Conservation (phyloP, 2,113 vertebrate species). For the Alces alces region DNA sequence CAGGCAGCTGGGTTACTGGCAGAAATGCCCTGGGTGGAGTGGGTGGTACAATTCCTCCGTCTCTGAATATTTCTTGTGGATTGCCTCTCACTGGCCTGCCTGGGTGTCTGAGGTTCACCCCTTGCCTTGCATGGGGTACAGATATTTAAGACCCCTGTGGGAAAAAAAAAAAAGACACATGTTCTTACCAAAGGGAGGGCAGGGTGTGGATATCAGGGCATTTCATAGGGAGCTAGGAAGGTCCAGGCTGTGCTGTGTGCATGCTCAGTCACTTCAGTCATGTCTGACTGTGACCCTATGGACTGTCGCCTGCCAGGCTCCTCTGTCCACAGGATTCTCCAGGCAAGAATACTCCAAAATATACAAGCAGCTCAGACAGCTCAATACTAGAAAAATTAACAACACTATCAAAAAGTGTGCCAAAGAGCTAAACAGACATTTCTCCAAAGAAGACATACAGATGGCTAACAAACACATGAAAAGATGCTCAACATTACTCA, state of each 20-base stretch:
- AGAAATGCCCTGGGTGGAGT: not conserved
- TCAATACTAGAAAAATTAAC: not conserved
- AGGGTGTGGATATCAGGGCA: not conserved
- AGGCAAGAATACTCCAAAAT: not conserved
- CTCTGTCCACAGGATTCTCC: not conserved
- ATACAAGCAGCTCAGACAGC: not conserved
- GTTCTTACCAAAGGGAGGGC: not conserved
- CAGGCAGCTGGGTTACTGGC: not conserved
- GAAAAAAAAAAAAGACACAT: not conserved
- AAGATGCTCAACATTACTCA: not conserved
- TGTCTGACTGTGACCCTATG: not conserved
- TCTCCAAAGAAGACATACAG: not conserved
- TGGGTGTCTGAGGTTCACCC: not conserved
- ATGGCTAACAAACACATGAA: not conserved
- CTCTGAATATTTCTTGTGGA: not conserved
- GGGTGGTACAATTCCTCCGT: fast-evolving
- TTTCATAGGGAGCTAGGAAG: not conserved
- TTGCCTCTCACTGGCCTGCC: not conserved
- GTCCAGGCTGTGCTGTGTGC: not conserved
- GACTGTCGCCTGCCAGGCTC: not conserved
- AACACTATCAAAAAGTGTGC: not conserved
- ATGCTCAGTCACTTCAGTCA: not conserved
- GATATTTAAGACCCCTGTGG: not conserved
- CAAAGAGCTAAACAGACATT: not conserved
- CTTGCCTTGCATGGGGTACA: not conserved